Evolutionary conservation across 2,888 invertebrate genomes (phyloP), one percentile per base, ranked within the genome.

Genomic region (Rotaria macrura): DNA sequence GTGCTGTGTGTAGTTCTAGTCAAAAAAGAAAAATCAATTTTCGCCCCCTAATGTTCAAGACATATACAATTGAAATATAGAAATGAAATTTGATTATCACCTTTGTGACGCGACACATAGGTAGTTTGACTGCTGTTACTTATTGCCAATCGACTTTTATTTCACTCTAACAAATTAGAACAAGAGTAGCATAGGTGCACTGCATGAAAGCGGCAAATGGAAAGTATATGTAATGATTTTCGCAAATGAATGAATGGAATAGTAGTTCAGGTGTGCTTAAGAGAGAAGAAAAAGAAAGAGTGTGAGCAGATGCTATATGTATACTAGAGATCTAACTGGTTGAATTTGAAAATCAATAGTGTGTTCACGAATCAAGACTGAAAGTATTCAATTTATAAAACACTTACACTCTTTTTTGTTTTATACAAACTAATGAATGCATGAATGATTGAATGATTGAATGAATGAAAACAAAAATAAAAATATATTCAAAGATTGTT

Each of bases 31-130:
- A 52, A 52, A 55, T 55, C 55, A 55, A 55, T 55, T 55, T 55
- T 55, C 55, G n/a, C 55, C 55, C 55, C 55, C 55, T 55, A 23
- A 55, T 55, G 55, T 55, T n/a, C 55, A 55, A 55, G 55, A 55
- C 55, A 55, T 55, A 55, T 55, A n/a, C 52, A 55, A 55, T 55
- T 55, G 55, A 55, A 65, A 65, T 65, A 34, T 65, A 65, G 65
- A 34, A 65, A 65, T 65, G 65, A 65, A 65, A 55, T 65, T 65
- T 65, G 65, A 65, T 65, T 65, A 65, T 65, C 65, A 65, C 65
- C 65, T 65, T 65, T 65, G 65, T 65, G 65, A 65, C 65, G 65
- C 29, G 65, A 65, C 65, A 65, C 65, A 65, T 65, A 65, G 65
- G 65, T 65, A 65, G 65, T 65, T 65, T 65, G 65, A 65, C 65